Percentiles rank a stretch among this genome's conserved stretches.
Conservation (phyloP, 2,113 vertebrate species). For the Grammomys dolichurus region DNA sequence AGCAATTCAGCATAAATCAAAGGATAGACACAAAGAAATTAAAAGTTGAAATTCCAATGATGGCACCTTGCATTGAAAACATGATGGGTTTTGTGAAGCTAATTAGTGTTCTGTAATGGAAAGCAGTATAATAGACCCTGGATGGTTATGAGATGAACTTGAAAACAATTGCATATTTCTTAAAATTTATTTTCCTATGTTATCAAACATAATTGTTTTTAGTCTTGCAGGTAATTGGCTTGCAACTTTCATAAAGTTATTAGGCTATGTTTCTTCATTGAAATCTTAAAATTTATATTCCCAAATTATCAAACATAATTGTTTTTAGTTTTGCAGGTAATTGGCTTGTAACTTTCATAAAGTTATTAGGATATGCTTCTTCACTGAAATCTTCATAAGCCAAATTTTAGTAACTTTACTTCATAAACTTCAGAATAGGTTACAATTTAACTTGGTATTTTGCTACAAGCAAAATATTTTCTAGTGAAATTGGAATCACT, state of each 20-base stretch:
- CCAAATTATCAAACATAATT: conserved; percentile 69
- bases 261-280: conserved; percentile 15
- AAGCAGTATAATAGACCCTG: conserved; percentile 63
- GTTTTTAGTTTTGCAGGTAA: conserved; percentile 66
- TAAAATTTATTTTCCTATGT: conserved; percentile 71
- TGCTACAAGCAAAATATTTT: not conserved
- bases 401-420: conserved; percentile 27
- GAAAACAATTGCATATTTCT: conserved; percentile 76
- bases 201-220: conserved; percentile 61
- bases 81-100: conserved; percentile 48
- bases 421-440: conserved; percentile 46
- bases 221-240: conserved; percentile 71
- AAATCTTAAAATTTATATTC: conserved; percentile 60
- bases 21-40: conserved; percentile 29
- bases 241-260: conserved; percentile 60
- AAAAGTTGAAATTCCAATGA: conserved; percentile 54
- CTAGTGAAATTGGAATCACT: conserved; percentile 3
- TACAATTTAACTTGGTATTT: conserved; percentile 25
- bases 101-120: conserved; percentile 72
- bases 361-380: conserved; percentile 35
- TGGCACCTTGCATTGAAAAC: conserved; percentile 22
- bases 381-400: conserved; percentile 43
- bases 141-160: conserved; percentile 72
- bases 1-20: conserved; percentile 44
- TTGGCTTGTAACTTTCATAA: conserved; percentile 64